Conservation (phyloP, 2,113 vertebrate genomes). For the Oncorhynchus keta region DNA sequence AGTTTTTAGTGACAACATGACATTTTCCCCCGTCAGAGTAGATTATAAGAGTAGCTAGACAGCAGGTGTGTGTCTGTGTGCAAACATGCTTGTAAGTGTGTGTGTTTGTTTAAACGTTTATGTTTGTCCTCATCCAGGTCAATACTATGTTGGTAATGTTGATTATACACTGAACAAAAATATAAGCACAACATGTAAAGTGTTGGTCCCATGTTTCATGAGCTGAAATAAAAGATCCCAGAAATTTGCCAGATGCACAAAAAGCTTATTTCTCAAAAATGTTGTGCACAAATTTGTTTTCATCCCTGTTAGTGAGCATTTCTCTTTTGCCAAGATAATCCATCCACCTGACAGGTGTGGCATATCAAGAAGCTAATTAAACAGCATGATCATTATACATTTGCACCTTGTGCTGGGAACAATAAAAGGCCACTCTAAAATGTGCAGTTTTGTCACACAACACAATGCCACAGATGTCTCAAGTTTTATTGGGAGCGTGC, state of each 20-base stretch:
- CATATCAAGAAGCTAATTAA: no score
- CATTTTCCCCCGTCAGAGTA: background rate
- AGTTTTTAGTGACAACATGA: slow-evolving; percentile 23
- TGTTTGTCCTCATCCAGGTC: background rate
- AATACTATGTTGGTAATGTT: background rate
- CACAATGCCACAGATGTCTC: no score
- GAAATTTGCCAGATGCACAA: no score
- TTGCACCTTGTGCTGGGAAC: no score
- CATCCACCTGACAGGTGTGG: no score
- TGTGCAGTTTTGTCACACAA: no score
- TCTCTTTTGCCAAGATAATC: slow-evolving; percentile 7
- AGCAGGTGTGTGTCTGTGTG: background rate
- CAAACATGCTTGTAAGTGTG: background rate
- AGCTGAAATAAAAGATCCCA: no score
- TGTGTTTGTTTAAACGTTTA: background rate
- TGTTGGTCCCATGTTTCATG: no score
- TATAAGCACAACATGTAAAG: no score
- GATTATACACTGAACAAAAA: background rate
- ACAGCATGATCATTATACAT: no score
- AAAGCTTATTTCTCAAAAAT: background rate
- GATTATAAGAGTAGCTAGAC: background rate
- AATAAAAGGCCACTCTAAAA: no score
- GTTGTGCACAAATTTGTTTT: background rate
- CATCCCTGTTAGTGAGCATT: slow-evolving; percentile 1
- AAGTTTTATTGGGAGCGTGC: no score